Conservation (phyloP, 2,797 vertebrate species). For the Oryzias dopingdopingensis region DNA sequence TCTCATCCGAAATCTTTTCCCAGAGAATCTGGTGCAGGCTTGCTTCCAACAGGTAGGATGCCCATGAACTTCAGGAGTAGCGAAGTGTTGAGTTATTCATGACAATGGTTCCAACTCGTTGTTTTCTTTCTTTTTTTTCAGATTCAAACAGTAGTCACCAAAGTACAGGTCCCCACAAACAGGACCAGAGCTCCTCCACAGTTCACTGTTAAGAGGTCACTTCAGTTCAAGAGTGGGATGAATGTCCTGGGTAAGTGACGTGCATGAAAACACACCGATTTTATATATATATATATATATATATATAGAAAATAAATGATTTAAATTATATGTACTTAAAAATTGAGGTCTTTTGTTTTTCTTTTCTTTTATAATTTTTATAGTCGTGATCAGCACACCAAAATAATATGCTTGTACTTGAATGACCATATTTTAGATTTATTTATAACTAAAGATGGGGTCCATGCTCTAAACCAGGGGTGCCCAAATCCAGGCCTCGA, state of each 20-base stretch:
- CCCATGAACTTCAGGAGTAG: conserved; percentile 1
- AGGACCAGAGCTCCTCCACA: conserved; percentile 81
- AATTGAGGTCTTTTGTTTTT: too few relatives aligned
- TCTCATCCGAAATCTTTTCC: conserved; percentile 95
- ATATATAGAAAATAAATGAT: too few relatives aligned
- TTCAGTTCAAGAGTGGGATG: conserved; percentile 98
- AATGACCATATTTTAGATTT: neutral
- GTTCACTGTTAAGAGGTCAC: conserved; percentile 86
- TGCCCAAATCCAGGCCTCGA: too few relatives aligned
- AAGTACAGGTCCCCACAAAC: conserved; percentile 83
- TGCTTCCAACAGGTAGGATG: conserved; percentile 95
- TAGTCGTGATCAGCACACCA: neutral
- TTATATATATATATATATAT: too few relatives aligned
- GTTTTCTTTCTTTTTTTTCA: conserved; percentile 52
- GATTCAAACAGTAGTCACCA: conserved; percentile 93
- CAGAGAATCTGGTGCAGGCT: conserved; percentile 96
- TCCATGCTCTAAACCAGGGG: too few relatives aligned
- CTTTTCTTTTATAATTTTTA: neutral
- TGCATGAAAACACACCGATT: conserved; percentile 15
- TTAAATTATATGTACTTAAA: too few relatives aligned
- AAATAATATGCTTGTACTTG: neutral
- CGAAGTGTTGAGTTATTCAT: conserved; percentile 14
- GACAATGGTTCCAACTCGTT: conserved; percentile 10
- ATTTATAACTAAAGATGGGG: too few relatives aligned
- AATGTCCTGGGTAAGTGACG: conserved; percentile 89